Conservation (phyloP, 1,140 invertebrate species). For the Meloidogyne hapla region DNA sequence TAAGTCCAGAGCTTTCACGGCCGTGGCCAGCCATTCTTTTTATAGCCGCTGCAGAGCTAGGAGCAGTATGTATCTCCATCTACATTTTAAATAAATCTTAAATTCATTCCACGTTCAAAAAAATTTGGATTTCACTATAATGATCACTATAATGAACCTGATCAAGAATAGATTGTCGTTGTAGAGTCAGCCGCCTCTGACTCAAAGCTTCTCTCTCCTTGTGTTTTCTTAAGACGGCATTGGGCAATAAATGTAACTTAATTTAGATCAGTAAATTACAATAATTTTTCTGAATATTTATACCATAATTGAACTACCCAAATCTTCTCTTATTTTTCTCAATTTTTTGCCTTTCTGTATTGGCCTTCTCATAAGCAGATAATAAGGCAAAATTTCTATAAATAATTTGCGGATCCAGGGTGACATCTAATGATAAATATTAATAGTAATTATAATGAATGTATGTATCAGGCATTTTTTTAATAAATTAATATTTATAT, state of each 20-base stretch:
- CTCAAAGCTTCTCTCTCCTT: not conserved
- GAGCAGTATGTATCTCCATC: not conserved
- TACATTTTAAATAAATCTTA: not conserved
- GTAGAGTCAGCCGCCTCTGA: not conserved
- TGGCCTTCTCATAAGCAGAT: conserved; percentile 64
- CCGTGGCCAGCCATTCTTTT: conserved; percentile 4
- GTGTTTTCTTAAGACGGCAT: not conserved
- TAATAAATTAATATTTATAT: not conserved
- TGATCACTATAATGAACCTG: not conserved
- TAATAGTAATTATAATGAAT: not conserved
- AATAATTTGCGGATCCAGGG: conserved; percentile 85
- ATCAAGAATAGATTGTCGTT: not conserved
- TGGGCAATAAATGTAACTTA: not conserved
- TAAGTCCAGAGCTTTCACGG: not conserved
- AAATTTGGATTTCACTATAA: too few species aligned
- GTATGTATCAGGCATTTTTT: too few species aligned
- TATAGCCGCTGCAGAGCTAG: not conserved
- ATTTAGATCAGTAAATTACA: not conserved
- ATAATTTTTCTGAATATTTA: not conserved
- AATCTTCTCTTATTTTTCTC: not conserved
- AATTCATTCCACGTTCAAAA: too few species aligned
- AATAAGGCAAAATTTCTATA: conserved; percentile 81
- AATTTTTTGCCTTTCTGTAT: conserved; percentile 3
- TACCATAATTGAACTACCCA: not conserved
- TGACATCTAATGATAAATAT: conserved; percentile 69